Percentiles rank a stretch among this genome's conserved stretches.
Evolutionary conservation across 2,888 invertebrate genomes (phyloP).

Genomic region (Tineola bisselliella): DNA sequence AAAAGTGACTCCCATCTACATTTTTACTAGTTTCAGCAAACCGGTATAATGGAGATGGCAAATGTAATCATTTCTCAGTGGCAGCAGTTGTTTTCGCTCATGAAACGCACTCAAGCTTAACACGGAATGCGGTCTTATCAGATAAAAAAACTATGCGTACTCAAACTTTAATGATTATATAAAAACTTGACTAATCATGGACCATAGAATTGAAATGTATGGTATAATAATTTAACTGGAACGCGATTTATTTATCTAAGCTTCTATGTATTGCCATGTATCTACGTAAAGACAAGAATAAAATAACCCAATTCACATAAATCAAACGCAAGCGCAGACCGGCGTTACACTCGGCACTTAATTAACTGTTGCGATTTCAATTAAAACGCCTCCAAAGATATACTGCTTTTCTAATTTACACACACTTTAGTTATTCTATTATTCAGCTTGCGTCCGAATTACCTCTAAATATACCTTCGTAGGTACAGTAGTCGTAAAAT

Average conservation of each 20-base stretch:
- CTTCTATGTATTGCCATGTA: neutral
- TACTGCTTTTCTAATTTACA: conserved; percentile 55
- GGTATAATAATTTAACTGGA: neutral
- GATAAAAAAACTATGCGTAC: too few relatives aligned
- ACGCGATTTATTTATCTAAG: neutral
- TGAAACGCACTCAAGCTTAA: too few relatives aligned
- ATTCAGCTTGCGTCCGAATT: conserved; percentile 5
- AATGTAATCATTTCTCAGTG: too few relatives aligned
- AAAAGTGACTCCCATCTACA: too few relatives aligned
- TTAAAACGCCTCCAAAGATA: conserved; percentile 58
- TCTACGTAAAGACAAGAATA: neutral
- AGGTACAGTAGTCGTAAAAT: too few relatives aligned
- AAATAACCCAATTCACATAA: conserved; percentile 45
- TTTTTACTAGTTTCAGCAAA: too few relatives aligned
- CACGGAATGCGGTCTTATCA: too few relatives aligned
- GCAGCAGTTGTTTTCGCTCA: too few relatives aligned
- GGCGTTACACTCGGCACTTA: conserved; percentile 37
- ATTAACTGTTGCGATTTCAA: conserved; percentile 61
- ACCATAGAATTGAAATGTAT: neutral
- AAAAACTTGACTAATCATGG: too few relatives aligned
- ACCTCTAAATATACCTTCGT: neutral
- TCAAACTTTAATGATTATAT: too few relatives aligned
- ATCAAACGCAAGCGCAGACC: conserved; percentile 43
- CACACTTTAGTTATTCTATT: conserved; percentile 33
- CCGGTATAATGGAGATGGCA: too few relatives aligned